Base-by-base conservation (phyloP, 2,113 vertebrate genomes). In the Oostethus manadensis region DNA sequence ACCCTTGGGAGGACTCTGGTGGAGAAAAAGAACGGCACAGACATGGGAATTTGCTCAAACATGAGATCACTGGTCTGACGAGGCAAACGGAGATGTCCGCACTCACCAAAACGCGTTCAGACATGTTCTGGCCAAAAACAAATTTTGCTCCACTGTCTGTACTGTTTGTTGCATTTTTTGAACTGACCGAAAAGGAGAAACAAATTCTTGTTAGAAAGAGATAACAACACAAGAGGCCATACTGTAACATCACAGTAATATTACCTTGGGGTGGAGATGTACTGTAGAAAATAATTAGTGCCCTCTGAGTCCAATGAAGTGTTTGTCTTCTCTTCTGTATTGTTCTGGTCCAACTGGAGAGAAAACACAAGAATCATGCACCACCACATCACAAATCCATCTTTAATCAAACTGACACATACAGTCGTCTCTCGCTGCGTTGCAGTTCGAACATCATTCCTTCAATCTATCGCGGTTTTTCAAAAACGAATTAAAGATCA, bases 41-140 rank as follows among this genome's bases (percentile, higher is more conserved):
- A 33, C 9, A 29, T 18, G 43, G 42, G 17, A 57, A 47, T 14
- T 54, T 18, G 1, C 15, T 50, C 8, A 15, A 6, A 17, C 15
- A 35, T 14, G 21, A n/a, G 18, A 18, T n/a, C 57, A 46, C 33
- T 17, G n/a, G 23, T 18, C 17, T 17, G 33, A 54, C 11, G 15
- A 15, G 11, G 29, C 29, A 7, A 70, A 59, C 10, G 58, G 11
- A 26, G 26, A 17, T 16, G 6, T 4, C 21, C 49, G 2, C 42
- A 90, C 96, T 95, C 82, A 99, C 97, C 93, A 99, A 77, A 51
- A 99, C 97, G 46, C 97, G 88, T 60, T 95, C 96, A 2, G 93
- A 98, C 97, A 99, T 99, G 78, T 99, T 99, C 89, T 99, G 95
- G 56, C 97, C 97, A 74, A 99, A 99, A 38, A 99, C 91, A 78